Conservation (phyloP, 2,113 vertebrate genomes). For the Cisticola juncidis region DNA sequence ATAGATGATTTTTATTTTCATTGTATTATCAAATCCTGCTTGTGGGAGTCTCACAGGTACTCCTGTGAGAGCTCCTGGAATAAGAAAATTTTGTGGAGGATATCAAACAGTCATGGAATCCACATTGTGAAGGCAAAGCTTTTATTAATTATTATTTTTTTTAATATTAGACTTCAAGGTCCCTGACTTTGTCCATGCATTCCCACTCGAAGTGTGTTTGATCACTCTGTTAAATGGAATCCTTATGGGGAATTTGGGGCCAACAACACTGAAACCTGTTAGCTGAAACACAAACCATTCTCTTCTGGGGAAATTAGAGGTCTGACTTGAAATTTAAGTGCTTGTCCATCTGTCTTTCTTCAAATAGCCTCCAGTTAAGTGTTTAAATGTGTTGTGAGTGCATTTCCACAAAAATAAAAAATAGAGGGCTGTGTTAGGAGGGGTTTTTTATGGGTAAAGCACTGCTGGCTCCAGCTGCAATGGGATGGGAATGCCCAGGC, state of each 20-base stretch:
- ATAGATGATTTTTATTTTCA: not conserved
- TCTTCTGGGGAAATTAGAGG: constrained; percentile 63
- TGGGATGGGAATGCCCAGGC: not conserved
- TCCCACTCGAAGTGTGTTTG: constrained; percentile 59
- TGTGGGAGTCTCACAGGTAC: not conserved
- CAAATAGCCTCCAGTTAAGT: constrained; percentile 64
- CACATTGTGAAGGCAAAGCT: not conserved
- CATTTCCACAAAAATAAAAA: constrained; percentile 38
- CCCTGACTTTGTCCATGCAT: constrained; percentile 48
- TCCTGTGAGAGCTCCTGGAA: not conserved
- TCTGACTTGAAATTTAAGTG: constrained; percentile 66
- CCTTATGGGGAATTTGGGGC: constrained; percentile 68
- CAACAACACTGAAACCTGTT: constrained; percentile 72
- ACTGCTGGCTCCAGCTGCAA: constrained; percentile 10
- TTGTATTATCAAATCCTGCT: not conserved
- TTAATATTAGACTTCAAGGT: constrained; percentile 28
- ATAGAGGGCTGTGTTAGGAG: constrained; percentile 8
- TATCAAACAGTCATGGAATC: not conserved
- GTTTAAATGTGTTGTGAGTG: constrained; percentile 62
- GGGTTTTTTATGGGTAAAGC: constrained; percentile 4
- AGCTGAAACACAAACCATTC: constrained; percentile 69
- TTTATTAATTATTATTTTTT: not conserved
- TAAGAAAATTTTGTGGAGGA: not conserved
- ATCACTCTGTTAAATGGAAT: constrained; percentile 74
- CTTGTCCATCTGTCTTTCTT: constrained; percentile 75